Evolutionary conservation across 2,113 vertebrate species (phyloP).

Genomic region (Scatophagus argus): DNA sequence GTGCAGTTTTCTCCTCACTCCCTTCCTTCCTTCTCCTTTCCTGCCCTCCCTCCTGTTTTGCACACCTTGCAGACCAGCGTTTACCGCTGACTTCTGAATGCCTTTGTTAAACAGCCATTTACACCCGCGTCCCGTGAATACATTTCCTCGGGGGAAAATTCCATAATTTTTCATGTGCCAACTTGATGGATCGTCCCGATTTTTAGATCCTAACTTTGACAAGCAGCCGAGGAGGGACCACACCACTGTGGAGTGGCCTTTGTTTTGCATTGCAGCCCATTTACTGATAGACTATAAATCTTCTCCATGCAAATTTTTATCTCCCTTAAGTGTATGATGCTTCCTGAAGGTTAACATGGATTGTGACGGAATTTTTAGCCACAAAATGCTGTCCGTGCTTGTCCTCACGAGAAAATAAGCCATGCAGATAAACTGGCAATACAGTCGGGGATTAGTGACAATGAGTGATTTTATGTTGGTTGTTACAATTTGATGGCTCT

Average conservation of each 20-base stretch:
- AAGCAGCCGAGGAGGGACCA: constrained; percentile 72
- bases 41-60: constrained; percentile 14
- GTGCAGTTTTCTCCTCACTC: constrained; percentile 28
- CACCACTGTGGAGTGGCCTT: constrained; percentile 68
- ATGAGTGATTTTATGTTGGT: constrained; percentile 78
- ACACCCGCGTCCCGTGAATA: constrained; percentile 71
- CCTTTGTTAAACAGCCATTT: constrained; percentile 81
- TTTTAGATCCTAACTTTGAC: constrained; percentile 83
- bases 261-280: constrained; percentile 80
- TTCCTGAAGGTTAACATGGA: constrained; percentile 85
- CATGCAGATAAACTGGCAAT: constrained; percentile 67
- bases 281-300: constrained; percentile 86
- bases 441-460: constrained; percentile 70
- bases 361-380: constrained; percentile 71
- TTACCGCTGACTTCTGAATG: constrained; percentile 79
- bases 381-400: constrained; percentile 49
- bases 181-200: constrained; percentile 84
- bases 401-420: constrained; percentile 51
- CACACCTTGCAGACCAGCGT: constrained; percentile 62
- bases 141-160: constrained; percentile 77
- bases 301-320: constrained; percentile 83
- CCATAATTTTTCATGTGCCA: constrained; percentile 84
- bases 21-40: neutral
- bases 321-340: constrained; percentile 77
- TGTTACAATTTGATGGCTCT: constrained; percentile 79